A percentile compares a stretch with the other conserved stretches of the same genome.
phyloP scores from a whole-genome alignment of 2,888 invertebrate genomes.

The Patella pellucida region DNA sequence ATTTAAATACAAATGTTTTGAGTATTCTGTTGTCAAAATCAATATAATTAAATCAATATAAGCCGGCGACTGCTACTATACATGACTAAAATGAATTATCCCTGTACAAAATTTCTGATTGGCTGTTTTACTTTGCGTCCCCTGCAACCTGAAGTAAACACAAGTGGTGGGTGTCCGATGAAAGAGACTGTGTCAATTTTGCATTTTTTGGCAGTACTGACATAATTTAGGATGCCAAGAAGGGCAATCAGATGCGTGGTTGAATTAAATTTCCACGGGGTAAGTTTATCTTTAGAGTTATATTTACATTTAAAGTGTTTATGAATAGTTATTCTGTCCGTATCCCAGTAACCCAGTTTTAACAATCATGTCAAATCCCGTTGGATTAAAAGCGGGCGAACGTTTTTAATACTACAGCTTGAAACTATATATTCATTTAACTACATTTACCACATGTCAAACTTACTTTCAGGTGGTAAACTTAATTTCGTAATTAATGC shows the following conservation, averaged over 20 bases:
- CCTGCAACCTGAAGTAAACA: constrained; percentile 33
- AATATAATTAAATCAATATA: no score
- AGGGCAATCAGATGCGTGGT: constrained; percentile 60
- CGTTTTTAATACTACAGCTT: no score
- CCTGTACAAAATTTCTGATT: constrained; percentile 14
- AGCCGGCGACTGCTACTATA: background rate
- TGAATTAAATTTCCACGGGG: constrained; percentile 55
- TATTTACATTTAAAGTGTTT: constrained; percentile 16
- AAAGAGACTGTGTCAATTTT: background rate
- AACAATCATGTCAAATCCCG: no score
- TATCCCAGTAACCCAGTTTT: no score
- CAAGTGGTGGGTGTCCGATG: background rate
- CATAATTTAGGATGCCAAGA: constrained; percentile 49
- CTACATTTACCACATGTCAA: no score
- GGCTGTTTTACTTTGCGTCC: constrained; percentile 33
- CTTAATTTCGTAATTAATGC: no score
- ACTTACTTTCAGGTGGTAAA: no score
- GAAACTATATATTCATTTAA: no score
- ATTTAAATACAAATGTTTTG: no score
- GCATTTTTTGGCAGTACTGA: background rate
- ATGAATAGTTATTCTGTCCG: no score
- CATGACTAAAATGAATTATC: constrained; percentile 18
- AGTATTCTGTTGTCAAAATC: no score
- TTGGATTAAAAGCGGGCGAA: no score
- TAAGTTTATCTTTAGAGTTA: constrained; percentile 35